Conservation (phyloP, 2,888 invertebrate genomes). For the Agriopis leucophaearia region DNA sequence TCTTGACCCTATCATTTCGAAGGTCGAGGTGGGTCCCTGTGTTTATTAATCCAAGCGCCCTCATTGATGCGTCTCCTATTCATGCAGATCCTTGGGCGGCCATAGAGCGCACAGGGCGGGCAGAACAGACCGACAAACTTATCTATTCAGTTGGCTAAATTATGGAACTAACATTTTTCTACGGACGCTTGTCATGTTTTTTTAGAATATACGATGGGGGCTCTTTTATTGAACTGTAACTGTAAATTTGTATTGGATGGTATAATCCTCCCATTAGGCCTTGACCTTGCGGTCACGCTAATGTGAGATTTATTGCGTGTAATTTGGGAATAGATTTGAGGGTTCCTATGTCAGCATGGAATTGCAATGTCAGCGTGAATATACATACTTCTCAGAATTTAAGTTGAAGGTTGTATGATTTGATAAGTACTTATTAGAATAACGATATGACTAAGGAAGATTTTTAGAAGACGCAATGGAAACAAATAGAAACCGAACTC, state of each 20-base stretch:
- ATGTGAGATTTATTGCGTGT: conserved; percentile 22
- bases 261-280: conserved; percentile 16
- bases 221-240: no score
- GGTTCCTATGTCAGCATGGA: not conserved
- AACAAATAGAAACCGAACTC: no score
- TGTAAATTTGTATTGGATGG: not conserved
- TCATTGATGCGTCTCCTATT: conserved; percentile 18
- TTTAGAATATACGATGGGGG: no score
- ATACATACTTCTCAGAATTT: not conserved
- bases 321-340: conserved; percentile 24
- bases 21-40: not conserved
- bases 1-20: no score
- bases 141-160: no score
- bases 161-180: no score
- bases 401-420: not conserved
- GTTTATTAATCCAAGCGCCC: not conserved
- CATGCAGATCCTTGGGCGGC: conserved; percentile 4
- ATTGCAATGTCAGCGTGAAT: conserved; percentile 7
- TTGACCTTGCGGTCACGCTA: conserved; percentile 21
- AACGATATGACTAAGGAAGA: not conserved
- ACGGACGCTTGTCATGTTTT: no score
- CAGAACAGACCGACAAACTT: not conserved
- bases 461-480: not conserved
- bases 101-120: not conserved
- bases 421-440: not conserved